Percentiles rank a stretch among this genome's conserved stretches.
phyloP scores from a whole-genome alignment of 2,113 vertebrate species.

The Rhagologus leucostigma region DNA sequence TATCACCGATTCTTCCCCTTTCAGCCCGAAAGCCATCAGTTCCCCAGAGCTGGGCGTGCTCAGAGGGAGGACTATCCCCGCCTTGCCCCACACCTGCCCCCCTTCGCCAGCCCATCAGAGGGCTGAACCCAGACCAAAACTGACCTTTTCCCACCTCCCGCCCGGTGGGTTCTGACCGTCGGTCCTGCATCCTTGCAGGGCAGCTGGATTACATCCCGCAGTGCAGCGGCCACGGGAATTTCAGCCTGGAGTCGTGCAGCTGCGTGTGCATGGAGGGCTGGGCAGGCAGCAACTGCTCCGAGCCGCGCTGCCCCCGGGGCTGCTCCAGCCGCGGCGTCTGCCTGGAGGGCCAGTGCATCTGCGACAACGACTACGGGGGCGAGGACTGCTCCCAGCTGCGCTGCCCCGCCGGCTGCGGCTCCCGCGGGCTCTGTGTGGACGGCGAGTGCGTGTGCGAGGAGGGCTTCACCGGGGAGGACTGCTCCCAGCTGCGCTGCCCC shows the following conservation, averaged over 20 bases:
- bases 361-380: slow-evolving; percentile 87
- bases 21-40: background rate
- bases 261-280: slow-evolving; percentile 93
- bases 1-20: background rate
- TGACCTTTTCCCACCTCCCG: background rate
- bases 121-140: background rate
- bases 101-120: background rate
- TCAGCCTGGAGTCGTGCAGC: slow-evolving; percentile 90
- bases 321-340: slow-evolving; percentile 91
- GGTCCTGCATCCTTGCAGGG: slow-evolving; percentile 71
- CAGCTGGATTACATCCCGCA: slow-evolving; percentile 86
- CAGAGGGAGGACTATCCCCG: background rate
- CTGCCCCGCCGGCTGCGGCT: slow-evolving; percentile 87
- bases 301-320: slow-evolving; percentile 84
- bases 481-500: slow-evolving; percentile 85
- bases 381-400: slow-evolving; percentile 90
- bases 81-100: background rate
- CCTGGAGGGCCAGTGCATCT: slow-evolving; percentile 91
- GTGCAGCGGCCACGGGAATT: slow-evolving; percentile 93
- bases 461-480: slow-evolving; percentile 86
- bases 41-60: background rate
- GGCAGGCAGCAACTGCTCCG: slow-evolving; percentile 93
- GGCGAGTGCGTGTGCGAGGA: slow-evolving; percentile 94
- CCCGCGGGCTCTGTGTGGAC: slow-evolving; percentile 88
- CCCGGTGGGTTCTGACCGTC: background rate